Evolutionary conservation across 92 coral and sea anemone genomes (phyloP).

Genomic region (Umimayanthus kanabou): DNA sequence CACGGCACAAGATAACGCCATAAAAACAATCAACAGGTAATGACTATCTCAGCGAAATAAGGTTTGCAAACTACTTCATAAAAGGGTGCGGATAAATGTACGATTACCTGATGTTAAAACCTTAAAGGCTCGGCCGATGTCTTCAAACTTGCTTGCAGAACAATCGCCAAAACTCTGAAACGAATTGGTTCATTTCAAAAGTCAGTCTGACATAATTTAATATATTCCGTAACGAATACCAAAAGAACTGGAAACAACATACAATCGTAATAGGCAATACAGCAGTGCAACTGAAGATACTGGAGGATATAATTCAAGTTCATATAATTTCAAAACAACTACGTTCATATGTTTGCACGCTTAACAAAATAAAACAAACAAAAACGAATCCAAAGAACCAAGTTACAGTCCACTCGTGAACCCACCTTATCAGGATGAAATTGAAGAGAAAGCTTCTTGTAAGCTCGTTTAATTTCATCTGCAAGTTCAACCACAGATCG

Average conservation of each 20-base stretch:
- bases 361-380: slow-evolving; percentile 14
- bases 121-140: slow-evolving; percentile 80
- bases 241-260: slow-evolving; percentile 17
- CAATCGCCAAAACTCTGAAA: slow-evolving; percentile 75
- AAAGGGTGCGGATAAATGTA: background rate
- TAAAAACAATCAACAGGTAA: background rate
- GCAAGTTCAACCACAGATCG: slow-evolving; percentile 61
- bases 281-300: slow-evolving; percentile 1
- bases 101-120: slow-evolving; percentile 71
- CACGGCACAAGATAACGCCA: background rate
- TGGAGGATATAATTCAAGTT: background rate
- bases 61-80: background rate
- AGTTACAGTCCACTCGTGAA: background rate
- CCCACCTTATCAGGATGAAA: slow-evolving; percentile 90
- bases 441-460: slow-evolving; percentile 86
- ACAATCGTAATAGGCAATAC: background rate
- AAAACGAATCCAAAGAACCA: slow-evolving; percentile 15
- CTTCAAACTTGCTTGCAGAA: slow-evolving; percentile 80
- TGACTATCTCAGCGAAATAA: background rate
- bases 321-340: background rate
- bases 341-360: background rate
- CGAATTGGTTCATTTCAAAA: slow-evolving; percentile 34
- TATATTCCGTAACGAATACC: slow-evolving; percentile 25
- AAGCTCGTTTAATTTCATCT: slow-evolving; percentile 91
- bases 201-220: slow-evolving; percentile 15